Percentiles rank a stretch among this genome's conserved stretches.
Conservation (phyloP, 2,888 invertebrate genomes). For the Labia minor region DNA sequence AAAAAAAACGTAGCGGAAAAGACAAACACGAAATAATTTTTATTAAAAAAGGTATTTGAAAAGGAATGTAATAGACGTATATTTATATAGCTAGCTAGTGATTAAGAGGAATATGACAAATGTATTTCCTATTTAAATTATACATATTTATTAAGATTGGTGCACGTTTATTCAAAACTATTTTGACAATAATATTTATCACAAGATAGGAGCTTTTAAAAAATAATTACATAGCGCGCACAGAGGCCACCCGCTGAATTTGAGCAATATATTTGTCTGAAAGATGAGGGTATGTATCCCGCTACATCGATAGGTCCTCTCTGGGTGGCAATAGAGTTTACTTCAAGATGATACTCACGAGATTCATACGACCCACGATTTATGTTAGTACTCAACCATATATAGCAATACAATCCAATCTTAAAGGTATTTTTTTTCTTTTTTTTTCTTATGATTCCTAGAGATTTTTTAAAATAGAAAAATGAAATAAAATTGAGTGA, state of each 20-base stretch:
- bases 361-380: not conserved
- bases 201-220: not conserved
- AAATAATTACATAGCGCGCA: slow-evolving; percentile 8
- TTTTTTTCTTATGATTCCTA: not conserved
- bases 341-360: not conserved
- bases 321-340: not conserved
- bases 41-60: too few relatives aligned
- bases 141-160: not conserved
- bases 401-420: not conserved
- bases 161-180: not conserved
- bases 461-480: not conserved
- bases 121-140: not conserved
- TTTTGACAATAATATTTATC: not conserved
- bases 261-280: slow-evolving; percentile 5
- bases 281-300: not conserved
- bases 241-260: slow-evolving; percentile 1
- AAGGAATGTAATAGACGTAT: too few relatives aligned
- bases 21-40: too few relatives aligned
- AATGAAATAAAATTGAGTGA: too few relatives aligned
- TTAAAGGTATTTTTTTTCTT: not conserved
- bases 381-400: not conserved
- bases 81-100: too few relatives aligned
- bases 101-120: not conserved
- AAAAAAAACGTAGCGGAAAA: too few relatives aligned
- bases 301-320: not conserved